Conservation (phyloP, 2,113 vertebrate genomes). For the Sprattus sprattus region DNA sequence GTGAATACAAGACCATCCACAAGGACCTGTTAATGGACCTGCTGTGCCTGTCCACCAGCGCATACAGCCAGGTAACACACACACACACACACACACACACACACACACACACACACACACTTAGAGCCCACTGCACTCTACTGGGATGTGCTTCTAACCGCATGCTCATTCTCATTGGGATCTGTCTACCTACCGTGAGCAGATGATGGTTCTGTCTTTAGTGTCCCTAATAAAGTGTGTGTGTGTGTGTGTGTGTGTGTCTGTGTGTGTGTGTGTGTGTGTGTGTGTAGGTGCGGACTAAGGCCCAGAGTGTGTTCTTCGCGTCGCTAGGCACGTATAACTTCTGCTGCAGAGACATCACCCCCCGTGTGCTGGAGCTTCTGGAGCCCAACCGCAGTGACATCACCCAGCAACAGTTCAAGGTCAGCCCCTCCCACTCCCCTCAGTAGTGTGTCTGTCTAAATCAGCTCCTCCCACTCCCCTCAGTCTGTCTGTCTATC, state of each 20-base stretch:
- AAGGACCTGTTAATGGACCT: slow-evolving; percentile 90
- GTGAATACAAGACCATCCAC: slow-evolving; percentile 89
- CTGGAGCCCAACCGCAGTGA: slow-evolving; percentile 76
- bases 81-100: not conserved
- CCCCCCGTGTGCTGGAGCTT: slow-evolving; percentile 86
- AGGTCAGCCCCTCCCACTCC: slow-evolving; percentile 70
- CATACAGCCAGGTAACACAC: slow-evolving; percentile 88
- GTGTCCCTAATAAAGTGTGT: not conserved
- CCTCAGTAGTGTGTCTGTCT: not conserved
- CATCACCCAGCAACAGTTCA: slow-evolving; percentile 89
- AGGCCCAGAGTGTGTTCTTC: slow-evolving; percentile 90
- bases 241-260: slow-evolving; percentile 17
- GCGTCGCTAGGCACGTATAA: slow-evolving; percentile 88
- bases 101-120: no score
- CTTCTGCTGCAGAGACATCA: slow-evolving; percentile 93
- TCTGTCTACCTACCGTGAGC: not conserved
- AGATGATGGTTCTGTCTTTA: not conserved
- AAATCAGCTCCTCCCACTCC: no score
- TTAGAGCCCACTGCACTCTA: not conserved
- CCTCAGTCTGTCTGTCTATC: slow-evolving; percentile 22
- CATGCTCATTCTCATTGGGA: not conserved
- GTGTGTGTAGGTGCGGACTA: slow-evolving; percentile 83
- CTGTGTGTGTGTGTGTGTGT: slow-evolving; percentile 26
- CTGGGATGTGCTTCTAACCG: not conserved
- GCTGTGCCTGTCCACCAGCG: slow-evolving; percentile 90